A percentile compares a stretch with the other conserved stretches of the same genome.
Conservation (phyloP, 2,113 vertebrate genomes). For the Sporophila hypoxantha region DNA sequence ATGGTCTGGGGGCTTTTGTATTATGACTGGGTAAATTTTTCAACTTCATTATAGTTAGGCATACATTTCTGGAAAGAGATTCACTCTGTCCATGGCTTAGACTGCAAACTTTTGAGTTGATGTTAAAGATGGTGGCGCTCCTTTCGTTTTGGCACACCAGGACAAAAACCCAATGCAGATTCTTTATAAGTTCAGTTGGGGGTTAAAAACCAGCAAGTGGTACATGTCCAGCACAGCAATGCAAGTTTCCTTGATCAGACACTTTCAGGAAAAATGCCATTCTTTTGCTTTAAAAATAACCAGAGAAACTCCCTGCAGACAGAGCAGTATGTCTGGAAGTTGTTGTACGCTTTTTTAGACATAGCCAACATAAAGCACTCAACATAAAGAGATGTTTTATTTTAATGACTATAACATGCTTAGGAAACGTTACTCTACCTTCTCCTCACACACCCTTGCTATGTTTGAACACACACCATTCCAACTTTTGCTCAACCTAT, state of each 20-base stretch:
- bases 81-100: neutral
- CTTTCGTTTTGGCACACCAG: neutral
- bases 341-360: neutral
- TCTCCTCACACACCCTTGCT: constrained; percentile 42
- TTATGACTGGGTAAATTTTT: neutral
- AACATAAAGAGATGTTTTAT: constrained; percentile 40
- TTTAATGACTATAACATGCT: constrained; percentile 62
- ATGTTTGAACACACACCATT: constrained; percentile 33
- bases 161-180: neutral
- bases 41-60: neutral
- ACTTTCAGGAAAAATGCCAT: constrained; percentile 7
- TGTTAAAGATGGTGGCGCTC: neutral
- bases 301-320: constrained; percentile 16
- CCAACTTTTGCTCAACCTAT: constrained; percentile 27
- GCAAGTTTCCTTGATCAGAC: neutral
- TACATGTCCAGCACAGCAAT: neutral
- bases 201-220: neutral
- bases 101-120: neutral
- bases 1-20: neutral
- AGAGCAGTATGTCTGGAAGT: constrained; percentile 35
- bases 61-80: neutral
- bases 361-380: constrained; percentile 38
- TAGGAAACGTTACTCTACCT: constrained; percentile 29
- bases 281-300: constrained; percentile 45
- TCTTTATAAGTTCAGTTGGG: neutral